Conservation (phyloP, 2,797 vertebrate genomes). For the Malacoctenus gilli region DNA sequence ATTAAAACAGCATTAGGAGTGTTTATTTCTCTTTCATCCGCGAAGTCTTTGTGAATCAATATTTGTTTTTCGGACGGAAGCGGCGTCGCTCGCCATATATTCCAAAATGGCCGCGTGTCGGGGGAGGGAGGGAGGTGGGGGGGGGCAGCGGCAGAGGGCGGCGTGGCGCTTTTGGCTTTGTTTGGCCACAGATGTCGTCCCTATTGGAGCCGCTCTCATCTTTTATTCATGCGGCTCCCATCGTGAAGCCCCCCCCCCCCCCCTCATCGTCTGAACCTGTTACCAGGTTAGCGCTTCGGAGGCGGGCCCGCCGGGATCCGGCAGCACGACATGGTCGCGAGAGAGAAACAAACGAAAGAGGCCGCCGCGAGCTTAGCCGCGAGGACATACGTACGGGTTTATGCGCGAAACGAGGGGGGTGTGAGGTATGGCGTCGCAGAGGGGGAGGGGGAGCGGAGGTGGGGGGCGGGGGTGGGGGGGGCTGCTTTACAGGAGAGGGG, state of each 20-base stretch:
- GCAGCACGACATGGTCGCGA: no score
- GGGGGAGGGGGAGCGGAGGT: no score
- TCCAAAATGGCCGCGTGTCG: slow-evolving; percentile 28
- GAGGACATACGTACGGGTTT: no score
- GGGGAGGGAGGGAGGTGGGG: no score
- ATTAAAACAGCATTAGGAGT: slow-evolving; percentile 8
- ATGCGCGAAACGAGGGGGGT: no score
- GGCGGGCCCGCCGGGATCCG: no score
- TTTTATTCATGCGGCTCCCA: slow-evolving; percentile 69
- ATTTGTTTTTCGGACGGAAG: slow-evolving; percentile 22
- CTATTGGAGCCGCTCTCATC: slow-evolving; percentile 48
- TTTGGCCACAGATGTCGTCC: slow-evolving; percentile 61
- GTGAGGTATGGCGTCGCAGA: no score
- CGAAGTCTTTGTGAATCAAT: slow-evolving; percentile 24
- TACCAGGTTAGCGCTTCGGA: slow-evolving; percentile 14
- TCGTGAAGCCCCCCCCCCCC: slow-evolving; percentile 20
- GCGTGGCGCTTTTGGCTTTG: slow-evolving; percentile 63
- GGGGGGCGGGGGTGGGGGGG: no score
- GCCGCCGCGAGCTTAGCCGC: no score
- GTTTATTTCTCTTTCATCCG: slow-evolving; percentile 26
- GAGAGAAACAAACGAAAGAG: no score
- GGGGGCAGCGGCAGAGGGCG: slow-evolving; percentile 35
- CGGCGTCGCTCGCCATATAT: slow-evolving; percentile 20
- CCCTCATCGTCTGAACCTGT: slow-evolving; percentile 10
- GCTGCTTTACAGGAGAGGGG: neutral